Evolutionary conservation across 2,113 vertebrate genomes (phyloP), one percentile per base, ranked within the genome.

Genomic region (Garra rufa): DNA sequence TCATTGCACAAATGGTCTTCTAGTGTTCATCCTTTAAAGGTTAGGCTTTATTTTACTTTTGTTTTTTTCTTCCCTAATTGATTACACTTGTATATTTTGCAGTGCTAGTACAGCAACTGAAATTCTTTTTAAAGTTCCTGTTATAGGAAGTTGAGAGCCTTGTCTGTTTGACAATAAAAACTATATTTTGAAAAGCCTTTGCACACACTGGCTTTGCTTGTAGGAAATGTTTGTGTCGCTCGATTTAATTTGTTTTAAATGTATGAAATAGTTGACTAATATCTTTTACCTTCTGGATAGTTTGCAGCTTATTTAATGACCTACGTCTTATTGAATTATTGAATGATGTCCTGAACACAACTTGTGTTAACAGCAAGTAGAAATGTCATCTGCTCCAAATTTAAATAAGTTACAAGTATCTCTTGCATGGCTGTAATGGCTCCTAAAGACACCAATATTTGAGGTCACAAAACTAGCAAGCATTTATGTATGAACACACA

Each of bases 91-190:
- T 52, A 65, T 70, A 75, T 80, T 46, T 76, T 85, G 80, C 82
- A 63, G 76, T 87, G 85, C 85, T 85, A 82, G 86, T 89, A 63
- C 69, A 41, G 84, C 61, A 84, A 71, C 67, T 86, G 75, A 34
- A 69, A 11, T 81, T 85, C 83, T 82, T 87, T 85, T 76, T 77
- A 9, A 86, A 88, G 86, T 90, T 93, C 86, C 88, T 91, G 74
- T 93, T 92, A 86, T 91, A 90, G 86, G 88, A 93, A 93, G 91
- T 81, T 13, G 87, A 55, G 85, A 84, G 88, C 67, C 84, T 93
- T 94, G 90, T 93, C 91, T 93, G 82, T 91, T 90, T 88, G 90
- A 94, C 90, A 94, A 94, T 95, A n/a, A n/a, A 89, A 92, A 95
- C 79, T 63, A 85, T 83, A 84, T 89, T 90, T 86, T 76, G 69